Base-by-base conservation (phyloP, 2,113 vertebrate species). In the Octodon degus region DNA sequence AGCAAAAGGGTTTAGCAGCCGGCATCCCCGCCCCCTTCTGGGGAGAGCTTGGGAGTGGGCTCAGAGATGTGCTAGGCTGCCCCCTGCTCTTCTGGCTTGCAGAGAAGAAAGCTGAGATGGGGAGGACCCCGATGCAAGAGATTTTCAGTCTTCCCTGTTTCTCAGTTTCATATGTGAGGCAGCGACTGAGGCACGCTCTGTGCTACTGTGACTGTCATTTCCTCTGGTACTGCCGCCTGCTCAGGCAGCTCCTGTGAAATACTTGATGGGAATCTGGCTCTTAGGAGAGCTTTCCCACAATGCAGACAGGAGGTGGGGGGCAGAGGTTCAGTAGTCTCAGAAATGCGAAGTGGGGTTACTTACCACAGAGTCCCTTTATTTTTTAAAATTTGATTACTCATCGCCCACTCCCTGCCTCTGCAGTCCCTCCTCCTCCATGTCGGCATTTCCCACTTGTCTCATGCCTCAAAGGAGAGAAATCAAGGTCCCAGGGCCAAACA, bases 1-100 rank as follows among this genome's bases (percentile, higher is more conserved):
- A 97, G 97, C 96, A 96, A 93, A 91, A 81, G 85, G 20, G 90
- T 96, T 96, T 97, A 97, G 97, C 96, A 96, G 93, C 94, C 95
- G 47, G 25, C 22, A 20, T 96, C 86, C 76, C 77, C 13, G 0
- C 68, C 96, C 86, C 53, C 60, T 92, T 90, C 93, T 89, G 91
- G 94, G 89, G 89, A 94, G 89, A 72, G 89, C 87, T 86, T 94
- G 81, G 62, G 87, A 97, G 88, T 94, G 90, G 91, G 95, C 93
- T 96, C 37, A 55, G 62, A 72, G 55, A n/a, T 79, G 55, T 89
- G 34, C 65, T 68, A 32, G 81, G 70, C 91, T 77, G 85, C 86
- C 89, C 92, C 79, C 62, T 40, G 47, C 82, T 72, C 94, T 91
- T 89, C 68, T 30, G 67, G 30, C 37, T 72, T 72, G 47, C 55